Conservation (phyloP, 2,113 vertebrate species). For the Spea multiplicata region DNA sequence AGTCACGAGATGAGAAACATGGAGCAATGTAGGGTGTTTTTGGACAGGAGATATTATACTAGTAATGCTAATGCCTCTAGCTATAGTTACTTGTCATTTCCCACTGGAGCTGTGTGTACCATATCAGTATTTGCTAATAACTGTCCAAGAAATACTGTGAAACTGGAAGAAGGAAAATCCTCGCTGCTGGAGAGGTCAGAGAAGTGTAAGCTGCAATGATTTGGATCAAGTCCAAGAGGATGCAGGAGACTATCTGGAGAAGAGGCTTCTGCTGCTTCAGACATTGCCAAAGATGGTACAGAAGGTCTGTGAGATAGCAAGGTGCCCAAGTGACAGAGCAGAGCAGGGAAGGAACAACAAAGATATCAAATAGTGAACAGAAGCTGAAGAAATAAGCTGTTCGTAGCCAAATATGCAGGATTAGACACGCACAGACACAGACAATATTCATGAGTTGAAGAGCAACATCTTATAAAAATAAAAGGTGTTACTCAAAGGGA, state of each 20-base stretch:
- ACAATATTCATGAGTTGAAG: conserved; percentile 10
- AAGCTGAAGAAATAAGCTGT: conserved; percentile 33
- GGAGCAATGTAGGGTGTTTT: background rate
- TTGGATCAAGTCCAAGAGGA: conserved; percentile 17
- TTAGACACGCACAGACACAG: conserved; percentile 9
- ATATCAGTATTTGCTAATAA: background rate
- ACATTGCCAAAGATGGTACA: background rate
- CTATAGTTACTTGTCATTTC: background rate
- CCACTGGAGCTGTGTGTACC: background rate
- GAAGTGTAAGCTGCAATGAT: conserved; percentile 12
- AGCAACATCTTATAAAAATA: background rate
- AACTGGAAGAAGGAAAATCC: conserved; percentile 7
- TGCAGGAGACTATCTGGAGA: conserved; percentile 25
- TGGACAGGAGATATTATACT: background rate
- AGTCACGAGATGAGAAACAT: background rate
- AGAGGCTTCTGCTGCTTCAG: background rate
- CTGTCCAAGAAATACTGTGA: background rate
- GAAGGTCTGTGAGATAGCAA: conserved; percentile 31
- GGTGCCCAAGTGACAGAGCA: conserved; percentile 7
- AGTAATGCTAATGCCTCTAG: background rate
- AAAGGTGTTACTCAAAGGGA: conserved; percentile 52
- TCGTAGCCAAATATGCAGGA: background rate
- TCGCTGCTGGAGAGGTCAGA: conserved; percentile 8
- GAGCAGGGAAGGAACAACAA: background rate
- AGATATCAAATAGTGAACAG: conserved; percentile 46